Evolutionary conservation across 2,888 invertebrate species (phyloP).

Genomic region (Hoplodrina blanda): DNA sequence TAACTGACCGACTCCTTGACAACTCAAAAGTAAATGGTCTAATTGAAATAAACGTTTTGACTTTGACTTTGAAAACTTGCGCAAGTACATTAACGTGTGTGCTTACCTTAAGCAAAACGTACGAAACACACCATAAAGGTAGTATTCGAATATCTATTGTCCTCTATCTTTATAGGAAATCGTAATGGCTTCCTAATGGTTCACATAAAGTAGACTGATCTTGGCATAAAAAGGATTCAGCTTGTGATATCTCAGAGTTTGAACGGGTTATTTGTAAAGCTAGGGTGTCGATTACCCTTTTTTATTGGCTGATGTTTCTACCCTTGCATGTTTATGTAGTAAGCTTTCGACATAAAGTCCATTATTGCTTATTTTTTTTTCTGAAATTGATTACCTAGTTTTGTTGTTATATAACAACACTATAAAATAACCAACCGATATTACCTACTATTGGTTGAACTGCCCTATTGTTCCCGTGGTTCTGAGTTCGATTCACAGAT

Average conservation of each 20-base stretch:
- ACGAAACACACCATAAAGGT: slow-evolving; percentile 24
- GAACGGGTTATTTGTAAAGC: slow-evolving; percentile 40
- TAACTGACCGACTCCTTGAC: too few relatives aligned
- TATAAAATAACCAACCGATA: too few relatives aligned
- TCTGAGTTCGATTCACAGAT: too few relatives aligned
- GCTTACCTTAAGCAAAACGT: too few relatives aligned
- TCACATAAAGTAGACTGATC: slow-evolving; percentile 45
- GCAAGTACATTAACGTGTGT: too few relatives aligned
- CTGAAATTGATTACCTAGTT: too few relatives aligned
- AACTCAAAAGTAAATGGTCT: too few relatives aligned
- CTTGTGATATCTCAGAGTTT: slow-evolving; percentile 34
- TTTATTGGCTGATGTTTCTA: slow-evolving; percentile 14
- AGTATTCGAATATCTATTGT: slow-evolving; percentile 30
- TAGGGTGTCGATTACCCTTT: slow-evolving; percentile 21
- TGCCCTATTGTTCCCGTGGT: too few relatives aligned
- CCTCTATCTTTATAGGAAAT: slow-evolving; percentile 32
- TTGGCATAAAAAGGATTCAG: slow-evolving; percentile 44
- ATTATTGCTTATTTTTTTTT: not conserved
- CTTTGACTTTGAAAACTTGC: too few relatives aligned
- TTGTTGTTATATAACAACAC: too few relatives aligned
- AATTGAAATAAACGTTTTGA: too few relatives aligned
- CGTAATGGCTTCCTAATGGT: slow-evolving; percentile 56
- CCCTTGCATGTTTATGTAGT: slow-evolving; percentile 13
- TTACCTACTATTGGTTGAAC: too few relatives aligned
- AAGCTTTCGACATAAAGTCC: slow-evolving; percentile 1